These are phyloP conservation scores for Eurystomus gularis DNA, from an alignment of 2,113 vertebrate species.

Conservation along the genomic window DNA sequence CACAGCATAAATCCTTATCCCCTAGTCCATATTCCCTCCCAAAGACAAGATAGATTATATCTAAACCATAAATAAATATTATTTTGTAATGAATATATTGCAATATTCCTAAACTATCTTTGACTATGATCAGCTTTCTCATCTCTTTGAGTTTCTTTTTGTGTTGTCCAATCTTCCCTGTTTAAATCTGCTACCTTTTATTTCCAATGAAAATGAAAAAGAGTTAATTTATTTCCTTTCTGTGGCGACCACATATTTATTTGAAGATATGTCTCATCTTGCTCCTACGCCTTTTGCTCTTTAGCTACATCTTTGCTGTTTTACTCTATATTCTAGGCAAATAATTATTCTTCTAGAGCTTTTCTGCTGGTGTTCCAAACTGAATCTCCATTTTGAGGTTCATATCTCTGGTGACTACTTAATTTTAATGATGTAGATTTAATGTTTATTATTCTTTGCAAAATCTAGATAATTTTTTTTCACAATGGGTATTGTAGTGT, in stretches of 20 bases:
- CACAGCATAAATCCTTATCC: background rate
- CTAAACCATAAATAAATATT: background rate
- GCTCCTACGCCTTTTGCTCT: background rate
- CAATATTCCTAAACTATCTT: background rate
- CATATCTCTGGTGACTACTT: background rate
- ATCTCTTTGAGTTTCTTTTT: no score
- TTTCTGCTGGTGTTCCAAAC: background rate
- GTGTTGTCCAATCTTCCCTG: background rate
- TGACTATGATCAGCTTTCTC: background rate
- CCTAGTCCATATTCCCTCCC: background rate
- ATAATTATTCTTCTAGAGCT: background rate
- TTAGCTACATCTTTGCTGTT: background rate
- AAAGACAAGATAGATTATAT: background rate
- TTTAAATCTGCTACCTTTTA: background rate
- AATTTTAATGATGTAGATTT: background rate
- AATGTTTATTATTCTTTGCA: background rate
- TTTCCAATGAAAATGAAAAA: background rate
- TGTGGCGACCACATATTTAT: background rate
- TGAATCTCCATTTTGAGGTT: background rate
- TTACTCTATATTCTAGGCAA: fast-evolving
- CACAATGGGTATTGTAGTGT: background rate
- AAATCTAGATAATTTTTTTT: background rate
- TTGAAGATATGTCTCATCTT: background rate
- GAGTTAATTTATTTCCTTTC: background rate
- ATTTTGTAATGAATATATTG: background rate